Base-by-base conservation (phyloP, 2,797 vertebrate genomes). In the Diceros bicornis region DNA sequence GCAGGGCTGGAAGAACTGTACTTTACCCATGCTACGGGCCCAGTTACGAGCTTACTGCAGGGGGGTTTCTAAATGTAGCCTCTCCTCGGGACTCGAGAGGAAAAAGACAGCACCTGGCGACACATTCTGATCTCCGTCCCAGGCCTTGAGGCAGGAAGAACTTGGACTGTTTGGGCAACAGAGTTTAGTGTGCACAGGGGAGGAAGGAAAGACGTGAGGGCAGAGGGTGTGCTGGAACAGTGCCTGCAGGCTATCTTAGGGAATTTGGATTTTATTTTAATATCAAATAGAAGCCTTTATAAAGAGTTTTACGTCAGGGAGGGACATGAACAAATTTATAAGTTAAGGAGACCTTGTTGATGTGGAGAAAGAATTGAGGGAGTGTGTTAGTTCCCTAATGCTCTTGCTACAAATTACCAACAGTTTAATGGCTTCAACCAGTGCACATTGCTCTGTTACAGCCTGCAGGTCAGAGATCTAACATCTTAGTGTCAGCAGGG, bases 1-100 rank as follows among this genome's bases (percentile, higher is more conserved):
- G 12, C 21, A 2, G 0, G 18, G 0, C 29, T 6, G 13, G 32
- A 37, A 34, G 71, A 16, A 41, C 41, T 41, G 41, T 41, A 41
- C 41, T 41, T 41, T 12, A 20, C 16, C 7, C 7, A 3, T 23
- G 57, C 10, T 17, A 0, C 4, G 64, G 29, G 12, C 34, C 32
- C 8, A 23, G 12, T 27, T 14, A 3, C 0, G 18, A 10, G 6
- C 1, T 8, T 8, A 29, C 25, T 18, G 4, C 4, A 37, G 14
- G 25, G 72, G 47, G 21, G 20, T 10, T 62, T 50, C 1, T 2
- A 32, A 37, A 14, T 27, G 11, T 3, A 23, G 21, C 6, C 10
- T 11, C 29, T 52, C 47, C 27, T 11, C 14, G 34, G 17, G 8
- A 34, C 13, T 27, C 25, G 18, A 4, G 27, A 52, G 47, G 23